Evolutionary conservation across 2,888 invertebrate genomes (phyloP), one percentile per base, ranked within the genome.

Genomic region (Spisula subtruncata): DNA sequence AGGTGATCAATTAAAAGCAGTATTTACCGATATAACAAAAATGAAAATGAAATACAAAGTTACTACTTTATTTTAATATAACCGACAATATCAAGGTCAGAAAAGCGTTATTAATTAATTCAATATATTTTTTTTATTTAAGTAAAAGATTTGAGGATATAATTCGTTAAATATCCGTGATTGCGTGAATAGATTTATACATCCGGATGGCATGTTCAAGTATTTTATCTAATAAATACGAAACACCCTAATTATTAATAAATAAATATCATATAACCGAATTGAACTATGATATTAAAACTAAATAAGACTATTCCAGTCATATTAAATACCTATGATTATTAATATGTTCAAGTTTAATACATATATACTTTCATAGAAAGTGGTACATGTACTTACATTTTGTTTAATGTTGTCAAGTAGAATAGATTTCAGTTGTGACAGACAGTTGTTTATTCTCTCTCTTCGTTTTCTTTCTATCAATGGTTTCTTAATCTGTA

Each of bases 381-480:
- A 5, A 66, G 0, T 6, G 20, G 25, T 66, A 56, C 6, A 32
- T 25, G 8, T 83, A 92, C 92, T 92, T 92, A 92, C 92, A 81
- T 91, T 90, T 54, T 89, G 89, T 90, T 91, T 92, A n/a, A 91
- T 91, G 82, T 92, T 91, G 5, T 92, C 92, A 66, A 92, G 87
- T 25, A 92, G 81, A 6, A 92, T 90, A 41, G 83, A 29, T 48
- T 92, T 92, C 25, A 92, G 89, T 48, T 92, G 91, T 16, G 84
- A 56, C 48, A 92, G 85, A 60, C 92, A 92, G 56, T 86, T 90
- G 87, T 92, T 92, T 10, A 92, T 92, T 84, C 92, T 81, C 82
- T 92, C 92, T 81, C 92, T 81, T 80, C 92, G 81, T 79, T 90
- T 92, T 85, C 90, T 90, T n/a, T 92, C 92, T 51, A 92, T 92